phyloP scores from a whole-genome alignment of 2,797 vertebrate genomes.

The Carduelis carduelis region DNA sequence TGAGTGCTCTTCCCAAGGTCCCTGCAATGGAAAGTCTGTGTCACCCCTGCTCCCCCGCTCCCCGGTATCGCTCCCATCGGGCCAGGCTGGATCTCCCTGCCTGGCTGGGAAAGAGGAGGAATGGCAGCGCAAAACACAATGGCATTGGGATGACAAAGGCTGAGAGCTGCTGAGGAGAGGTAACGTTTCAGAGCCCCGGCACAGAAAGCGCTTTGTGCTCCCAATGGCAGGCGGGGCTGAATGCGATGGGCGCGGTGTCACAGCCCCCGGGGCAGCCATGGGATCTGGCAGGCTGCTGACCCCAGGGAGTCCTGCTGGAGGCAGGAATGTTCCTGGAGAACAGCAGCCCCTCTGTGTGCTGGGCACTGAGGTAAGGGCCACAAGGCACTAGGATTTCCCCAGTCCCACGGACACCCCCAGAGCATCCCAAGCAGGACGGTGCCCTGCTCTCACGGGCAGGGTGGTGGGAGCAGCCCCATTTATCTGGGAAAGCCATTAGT shows the following conservation, averaged over 20 bases:
- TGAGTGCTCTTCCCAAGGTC: not conserved
- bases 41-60: not conserved
- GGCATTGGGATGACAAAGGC: constrained; percentile 69
- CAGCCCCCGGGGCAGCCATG: constrained; percentile 56
- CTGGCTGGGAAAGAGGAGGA: constrained; percentile 73
- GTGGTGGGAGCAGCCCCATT: constrained; percentile 4
- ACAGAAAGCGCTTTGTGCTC: constrained; percentile 74
- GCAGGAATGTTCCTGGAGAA: constrained; percentile 70
- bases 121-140: constrained; percentile 54
- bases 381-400: constrained; percentile 67
- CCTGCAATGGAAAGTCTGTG: not conserved
- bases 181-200: constrained; percentile 72
- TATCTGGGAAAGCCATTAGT: not conserved
- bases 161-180: constrained; percentile 41
- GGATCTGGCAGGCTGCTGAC: constrained; percentile 66
- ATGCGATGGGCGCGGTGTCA: constrained; percentile 62
- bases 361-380: constrained; percentile 57
- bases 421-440: not conserved
- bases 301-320: constrained; percentile 66
- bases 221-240: not conserved
- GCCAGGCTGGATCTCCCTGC: constrained; percentile 34
- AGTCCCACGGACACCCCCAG: constrained; percentile 33
- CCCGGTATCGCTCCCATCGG: not conserved
- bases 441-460: constrained; percentile 14
- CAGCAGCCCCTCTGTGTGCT: constrained; percentile 74